Percentiles rank a stretch among this genome's conserved stretches.
Evolutionary conservation across 2,888 invertebrate species (phyloP).

Genomic region (Dexiosoma caninum): DNA sequence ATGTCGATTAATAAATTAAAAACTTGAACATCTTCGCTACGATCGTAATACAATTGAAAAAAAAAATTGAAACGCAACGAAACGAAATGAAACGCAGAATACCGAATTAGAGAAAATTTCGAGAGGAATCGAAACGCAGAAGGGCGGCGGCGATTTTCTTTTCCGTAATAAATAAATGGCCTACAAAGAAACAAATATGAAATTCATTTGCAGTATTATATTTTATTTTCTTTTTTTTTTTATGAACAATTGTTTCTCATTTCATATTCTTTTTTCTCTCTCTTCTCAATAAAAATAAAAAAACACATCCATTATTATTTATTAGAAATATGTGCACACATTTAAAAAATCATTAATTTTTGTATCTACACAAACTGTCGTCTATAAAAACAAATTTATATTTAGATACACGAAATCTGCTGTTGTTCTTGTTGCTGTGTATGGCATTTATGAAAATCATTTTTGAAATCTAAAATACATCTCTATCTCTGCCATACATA

Average conservation of each 20-base stretch:
- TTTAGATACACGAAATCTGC: background rate
- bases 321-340: background rate
- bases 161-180: conserved; percentile 28
- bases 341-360: background rate
- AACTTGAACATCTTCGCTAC: no score
- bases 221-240: background rate
- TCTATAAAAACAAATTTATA: background rate
- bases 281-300: conserved; percentile 24
- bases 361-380: background rate
- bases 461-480: conserved; percentile 24
- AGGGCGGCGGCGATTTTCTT: no score
- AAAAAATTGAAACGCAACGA: no score
- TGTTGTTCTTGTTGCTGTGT: no score
- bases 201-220: background rate
- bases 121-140: no score
- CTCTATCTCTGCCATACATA: background rate
- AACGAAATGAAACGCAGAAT: no score
- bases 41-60: no score
- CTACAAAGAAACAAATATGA: conserved; percentile 4
- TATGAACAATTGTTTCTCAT: no score
- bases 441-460: conserved; percentile 29
- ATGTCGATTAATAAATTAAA: no score
- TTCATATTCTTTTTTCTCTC: background rate
- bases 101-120: no score
- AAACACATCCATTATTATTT: conserved; percentile 23